These are phyloP conservation scores for Polyergus mexicanus DNA, from an alignment of 1,140 invertebrate genomes.

Conservation along the genomic window DNA sequence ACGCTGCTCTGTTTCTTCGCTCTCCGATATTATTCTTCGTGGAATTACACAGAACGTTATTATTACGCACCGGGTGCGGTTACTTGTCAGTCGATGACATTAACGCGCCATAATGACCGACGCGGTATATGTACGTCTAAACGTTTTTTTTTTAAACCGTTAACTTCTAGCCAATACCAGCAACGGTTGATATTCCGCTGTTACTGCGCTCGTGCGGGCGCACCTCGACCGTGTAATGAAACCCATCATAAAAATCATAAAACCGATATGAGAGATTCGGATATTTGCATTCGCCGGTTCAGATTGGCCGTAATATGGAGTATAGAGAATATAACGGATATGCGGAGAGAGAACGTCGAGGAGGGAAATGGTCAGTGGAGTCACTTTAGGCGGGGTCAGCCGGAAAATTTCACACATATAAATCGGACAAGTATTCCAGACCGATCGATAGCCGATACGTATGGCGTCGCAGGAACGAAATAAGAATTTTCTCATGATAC, in stretches of 20 bases:
- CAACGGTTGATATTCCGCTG: conserved; percentile 42
- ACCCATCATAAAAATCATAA: conserved; percentile 78
- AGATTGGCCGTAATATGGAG: conserved; percentile 67
- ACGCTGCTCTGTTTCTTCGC: conserved; percentile 2
- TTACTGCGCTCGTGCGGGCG: conserved; percentile 42
- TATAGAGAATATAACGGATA: conserved; percentile 65
- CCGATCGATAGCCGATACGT: conserved; percentile 29
- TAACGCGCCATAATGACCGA: conserved; percentile 37
- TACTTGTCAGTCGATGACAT: conserved; percentile 52
- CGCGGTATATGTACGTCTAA: not conserved
- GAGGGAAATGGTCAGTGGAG: conserved; percentile 36
- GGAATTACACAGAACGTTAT: conserved; percentile 39
- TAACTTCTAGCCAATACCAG: conserved; percentile 5
- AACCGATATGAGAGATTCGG: conserved; percentile 72
- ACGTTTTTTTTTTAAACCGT: conserved; percentile 41
- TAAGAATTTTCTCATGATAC: conserved; percentile 43
- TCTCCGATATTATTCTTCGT: conserved; percentile 39
- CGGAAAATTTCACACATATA: conserved; percentile 62
- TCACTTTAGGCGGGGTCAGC: conserved; percentile 40
- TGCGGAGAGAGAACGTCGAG: conserved; percentile 19
- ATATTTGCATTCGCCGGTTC: conserved; percentile 69
- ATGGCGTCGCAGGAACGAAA: conserved; percentile 4
- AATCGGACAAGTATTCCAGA: conserved; percentile 61
- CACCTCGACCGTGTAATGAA: conserved; percentile 67
- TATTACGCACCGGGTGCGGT: conserved; percentile 11